Percentiles rank a stretch among this genome's conserved stretches.
Conservation (phyloP, 2,113 vertebrate species). For the Hypomesus transpacificus region DNA sequence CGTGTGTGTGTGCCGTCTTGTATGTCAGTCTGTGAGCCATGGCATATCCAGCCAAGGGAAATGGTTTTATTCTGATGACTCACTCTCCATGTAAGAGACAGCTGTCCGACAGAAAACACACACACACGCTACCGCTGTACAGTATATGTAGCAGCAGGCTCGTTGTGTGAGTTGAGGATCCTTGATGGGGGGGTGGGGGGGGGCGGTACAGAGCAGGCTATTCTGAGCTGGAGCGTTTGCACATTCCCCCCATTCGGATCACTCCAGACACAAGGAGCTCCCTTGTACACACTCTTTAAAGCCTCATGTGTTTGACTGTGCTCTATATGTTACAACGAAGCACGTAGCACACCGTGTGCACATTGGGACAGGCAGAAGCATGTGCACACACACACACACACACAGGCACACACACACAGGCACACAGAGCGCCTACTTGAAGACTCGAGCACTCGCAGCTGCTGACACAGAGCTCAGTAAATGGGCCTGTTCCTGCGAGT, state of each 20-base stretch:
- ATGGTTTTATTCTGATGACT: constrained; percentile 13
- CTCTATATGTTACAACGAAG: constrained; percentile 57
- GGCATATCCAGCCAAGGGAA: constrained; percentile 1
- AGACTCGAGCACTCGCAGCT: neutral
- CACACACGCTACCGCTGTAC: constrained; percentile 15
- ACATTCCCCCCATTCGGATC: no score
- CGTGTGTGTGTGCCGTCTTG: neutral
- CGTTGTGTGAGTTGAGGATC: no score
- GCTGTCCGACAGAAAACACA: constrained; percentile 15
- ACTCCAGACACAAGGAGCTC: neutral
- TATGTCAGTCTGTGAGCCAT: neutral
- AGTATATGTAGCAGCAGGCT: constrained; percentile 34
- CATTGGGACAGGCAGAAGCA: no score
- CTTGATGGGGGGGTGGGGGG: neutral
- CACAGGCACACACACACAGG: constrained; percentile 9
- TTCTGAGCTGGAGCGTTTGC: no score
- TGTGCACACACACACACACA: constrained; percentile 3
- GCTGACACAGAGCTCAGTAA: neutral
- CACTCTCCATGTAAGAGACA: constrained; percentile 18
- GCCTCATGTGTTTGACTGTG: constrained; percentile 40
- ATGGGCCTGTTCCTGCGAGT: neutral
- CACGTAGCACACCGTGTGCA: constrained; percentile 13
- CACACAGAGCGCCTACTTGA: neutral
- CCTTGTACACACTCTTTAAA: neutral
- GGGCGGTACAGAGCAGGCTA: neutral